Conservation (phyloP, 2,113 vertebrate genomes). For the Phalacrocorax brasilianus region DNA sequence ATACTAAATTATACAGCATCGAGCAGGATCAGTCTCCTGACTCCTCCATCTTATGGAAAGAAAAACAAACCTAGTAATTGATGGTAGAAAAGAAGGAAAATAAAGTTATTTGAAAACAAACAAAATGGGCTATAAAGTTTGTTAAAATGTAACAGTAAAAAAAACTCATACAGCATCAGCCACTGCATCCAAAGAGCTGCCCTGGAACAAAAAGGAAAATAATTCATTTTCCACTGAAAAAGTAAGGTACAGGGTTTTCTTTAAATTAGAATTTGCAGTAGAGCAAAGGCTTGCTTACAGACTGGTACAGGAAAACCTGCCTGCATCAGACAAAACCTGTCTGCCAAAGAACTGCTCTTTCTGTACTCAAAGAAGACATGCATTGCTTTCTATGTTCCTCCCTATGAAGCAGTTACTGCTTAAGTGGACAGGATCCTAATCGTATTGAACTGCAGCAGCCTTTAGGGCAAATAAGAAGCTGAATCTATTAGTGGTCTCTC, state of each 20-base stretch:
- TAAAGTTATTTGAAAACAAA: constrained; percentile 79
- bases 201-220: constrained; percentile 41
- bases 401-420: not conserved
- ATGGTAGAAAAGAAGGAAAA: constrained; percentile 69
- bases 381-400: not conserved
- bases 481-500: not conserved
- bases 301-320: not conserved
- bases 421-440: constrained; percentile 13
- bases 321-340: not conserved
- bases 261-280: constrained; percentile 21
- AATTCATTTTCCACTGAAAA: constrained; percentile 51
- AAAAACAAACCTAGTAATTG: constrained; percentile 68
- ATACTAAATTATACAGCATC: constrained; percentile 68
- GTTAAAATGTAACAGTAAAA: constrained; percentile 75
- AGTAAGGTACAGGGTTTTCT: not conserved
- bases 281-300: not conserved
- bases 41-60: constrained; percentile 45
- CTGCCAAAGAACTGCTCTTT: not conserved
- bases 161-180: not conserved
- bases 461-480: constrained; percentile 5
- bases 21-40: constrained; percentile 67
- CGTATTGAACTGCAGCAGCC: constrained; percentile 1
- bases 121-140: constrained; percentile 81
- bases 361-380: not conserved
- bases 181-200: constrained; percentile 5